Conservation (phyloP, 2,888 invertebrate genomes). For the Chrysotoxum bicinctum region DNA sequence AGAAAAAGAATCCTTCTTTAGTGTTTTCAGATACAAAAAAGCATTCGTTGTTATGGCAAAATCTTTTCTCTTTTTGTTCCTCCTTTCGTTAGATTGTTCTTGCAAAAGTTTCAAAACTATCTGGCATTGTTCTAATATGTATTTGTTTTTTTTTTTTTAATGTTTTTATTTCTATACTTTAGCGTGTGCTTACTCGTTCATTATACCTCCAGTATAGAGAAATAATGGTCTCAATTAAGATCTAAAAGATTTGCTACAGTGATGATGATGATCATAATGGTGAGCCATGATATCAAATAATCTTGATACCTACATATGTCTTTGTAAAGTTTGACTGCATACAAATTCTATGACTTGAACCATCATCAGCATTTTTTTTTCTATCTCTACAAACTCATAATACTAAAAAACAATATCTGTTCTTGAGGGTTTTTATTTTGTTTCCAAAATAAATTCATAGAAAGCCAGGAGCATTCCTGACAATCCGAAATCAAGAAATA, state of each 20-base stretch:
- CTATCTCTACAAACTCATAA: conserved; percentile 3
- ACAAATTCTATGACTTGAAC: conserved; percentile 16
- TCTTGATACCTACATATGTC: conserved; percentile 17
- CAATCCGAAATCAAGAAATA: conserved; percentile 45
- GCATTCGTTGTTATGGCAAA: conserved; percentile 11
- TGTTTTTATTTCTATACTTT: neutral
- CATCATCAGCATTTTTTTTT: conserved; percentile 44
- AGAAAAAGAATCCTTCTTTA: neutral
- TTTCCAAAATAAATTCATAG: conserved; percentile 41
- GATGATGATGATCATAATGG: conserved; percentile 33
- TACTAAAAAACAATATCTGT: conserved; percentile 19
- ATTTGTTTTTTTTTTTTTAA: neutral
- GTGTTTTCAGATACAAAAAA: conserved; percentile 9
- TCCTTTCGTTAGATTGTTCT: neutral
- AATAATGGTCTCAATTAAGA: conserved; percentile 68
- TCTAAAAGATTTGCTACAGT: conserved; percentile 48
- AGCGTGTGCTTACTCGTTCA: conserved; percentile 27
- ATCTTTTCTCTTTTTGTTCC: conserved; percentile 5
- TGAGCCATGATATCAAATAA: conserved; percentile 32
- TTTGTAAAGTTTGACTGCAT: conserved; percentile 31
- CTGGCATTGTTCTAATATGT: conserved; percentile 48
- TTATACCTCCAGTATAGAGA: conserved; percentile 8
- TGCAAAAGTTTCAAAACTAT: conserved; percentile 52
- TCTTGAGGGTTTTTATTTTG: conserved; percentile 35
- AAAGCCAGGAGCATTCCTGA: conserved; percentile 21